phyloP scores from a whole-genome alignment of 2,797 vertebrate species.

The Myotis daubentonii region DNA sequence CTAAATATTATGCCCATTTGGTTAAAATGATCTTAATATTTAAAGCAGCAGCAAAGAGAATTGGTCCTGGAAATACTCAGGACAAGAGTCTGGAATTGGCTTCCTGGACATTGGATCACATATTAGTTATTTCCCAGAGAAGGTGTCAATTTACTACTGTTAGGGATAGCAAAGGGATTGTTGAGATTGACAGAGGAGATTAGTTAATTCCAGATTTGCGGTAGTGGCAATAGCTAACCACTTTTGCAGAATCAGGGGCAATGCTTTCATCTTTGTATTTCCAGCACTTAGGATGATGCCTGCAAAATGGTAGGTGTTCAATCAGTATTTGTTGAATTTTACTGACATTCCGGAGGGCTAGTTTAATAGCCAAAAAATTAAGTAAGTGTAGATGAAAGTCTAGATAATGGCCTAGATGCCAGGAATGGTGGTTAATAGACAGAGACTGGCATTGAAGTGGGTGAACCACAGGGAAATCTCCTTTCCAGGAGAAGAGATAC shows the following conservation, averaged over 20 bases:
- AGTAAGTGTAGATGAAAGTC: not conserved
- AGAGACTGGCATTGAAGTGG: not conserved
- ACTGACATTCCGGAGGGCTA: not conserved
- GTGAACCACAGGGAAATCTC: not conserved
- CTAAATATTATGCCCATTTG: not conserved
- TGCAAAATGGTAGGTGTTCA: not conserved
- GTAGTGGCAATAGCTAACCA: not conserved
- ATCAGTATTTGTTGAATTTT: not conserved
- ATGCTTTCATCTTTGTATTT: not conserved
- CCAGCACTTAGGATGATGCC: not conserved
- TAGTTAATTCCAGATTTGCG: not conserved
- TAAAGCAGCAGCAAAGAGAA: not conserved
- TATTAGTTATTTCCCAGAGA: not conserved
- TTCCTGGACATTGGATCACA: not conserved
- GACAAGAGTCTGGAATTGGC: not conserved
- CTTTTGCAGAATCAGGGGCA: not conserved
- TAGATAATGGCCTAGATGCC: not conserved
- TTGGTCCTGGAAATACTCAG: not conserved
- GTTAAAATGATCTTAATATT: conserved; percentile 7
- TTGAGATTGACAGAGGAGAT: not conserved
- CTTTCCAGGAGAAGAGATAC: not conserved
- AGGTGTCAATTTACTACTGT: not conserved
- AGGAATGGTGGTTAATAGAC: not conserved
- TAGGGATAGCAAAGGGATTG: not conserved
- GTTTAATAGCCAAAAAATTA: not conserved